Evolutionary conservation across 1,140 invertebrate genomes (phyloP).

Genomic region (Philotrypesis tridentata): DNA sequence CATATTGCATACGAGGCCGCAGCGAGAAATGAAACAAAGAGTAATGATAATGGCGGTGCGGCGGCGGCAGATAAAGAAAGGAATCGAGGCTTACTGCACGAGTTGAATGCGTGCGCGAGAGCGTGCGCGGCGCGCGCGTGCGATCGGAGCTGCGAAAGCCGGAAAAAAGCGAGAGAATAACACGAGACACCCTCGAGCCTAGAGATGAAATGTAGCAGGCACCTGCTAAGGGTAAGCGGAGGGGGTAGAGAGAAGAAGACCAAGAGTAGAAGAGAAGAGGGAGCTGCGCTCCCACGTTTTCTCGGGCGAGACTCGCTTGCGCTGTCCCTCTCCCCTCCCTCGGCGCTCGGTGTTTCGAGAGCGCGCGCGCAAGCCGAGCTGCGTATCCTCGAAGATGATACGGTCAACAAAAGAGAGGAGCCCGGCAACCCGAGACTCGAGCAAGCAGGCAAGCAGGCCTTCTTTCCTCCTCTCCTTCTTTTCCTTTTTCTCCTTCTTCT

Average conservation of each 20-base stretch:
- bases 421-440: conserved; percentile 65
- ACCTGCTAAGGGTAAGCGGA: conserved; percentile 62
- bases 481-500: conserved; percentile 16
- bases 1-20: background rate
- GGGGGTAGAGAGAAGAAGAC: conserved; percentile 25
- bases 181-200: conserved; percentile 34
- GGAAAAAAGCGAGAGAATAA: conserved; percentile 25
- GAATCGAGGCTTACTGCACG: background rate
- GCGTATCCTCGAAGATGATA: conserved; percentile 70
- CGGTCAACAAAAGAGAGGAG: conserved; percentile 68
- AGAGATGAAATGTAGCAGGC: conserved; percentile 50
- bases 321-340: conserved; percentile 20
- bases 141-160: background rate
- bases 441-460: conserved; percentile 10
- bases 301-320: conserved; percentile 20
- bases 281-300: conserved; percentile 43
- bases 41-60: too few relatives aligned
- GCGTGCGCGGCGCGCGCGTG: background rate
- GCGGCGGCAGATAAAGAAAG: conserved; percentile 25
- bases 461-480: conserved; percentile 9
- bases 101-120: conserved; percentile 11
- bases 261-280: background rate
- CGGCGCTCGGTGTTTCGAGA: conserved; percentile 18
- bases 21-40: background rate
- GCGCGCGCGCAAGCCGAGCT: conserved; percentile 34